Evolutionary conservation across 2,888 invertebrate genomes (phyloP).

Genomic region (Chymomyza amoena): DNA sequence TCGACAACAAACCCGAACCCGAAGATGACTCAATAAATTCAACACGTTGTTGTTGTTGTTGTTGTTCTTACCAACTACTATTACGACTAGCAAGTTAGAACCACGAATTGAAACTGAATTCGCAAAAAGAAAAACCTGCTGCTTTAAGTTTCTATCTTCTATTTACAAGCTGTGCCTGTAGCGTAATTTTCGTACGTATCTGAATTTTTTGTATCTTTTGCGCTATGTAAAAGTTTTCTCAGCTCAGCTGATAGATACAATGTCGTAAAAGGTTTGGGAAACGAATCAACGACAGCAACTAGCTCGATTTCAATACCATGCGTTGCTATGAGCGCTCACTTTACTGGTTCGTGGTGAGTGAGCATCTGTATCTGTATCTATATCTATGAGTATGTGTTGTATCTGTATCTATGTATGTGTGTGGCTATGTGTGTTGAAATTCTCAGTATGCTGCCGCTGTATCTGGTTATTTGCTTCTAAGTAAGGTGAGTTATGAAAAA

Average conservation of each 20-base stretch:
- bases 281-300: conserved; percentile 14
- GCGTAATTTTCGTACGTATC: conserved; percentile 7
- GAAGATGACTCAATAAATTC: conserved; percentile 55
- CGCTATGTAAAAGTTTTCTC: conserved; percentile 12
- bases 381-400: conserved; percentile 4
- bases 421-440: background rate
- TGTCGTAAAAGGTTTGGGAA: conserved; percentile 32
- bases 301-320: conserved; percentile 27
- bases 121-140: conserved; percentile 66
- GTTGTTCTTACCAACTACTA: background rate
- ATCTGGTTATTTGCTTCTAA: background rate
- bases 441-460: background rate
- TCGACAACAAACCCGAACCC: conserved; percentile 40
- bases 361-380: conserved; percentile 1
- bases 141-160: conserved; percentile 26
- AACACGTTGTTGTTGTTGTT: background rate
- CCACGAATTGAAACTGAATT: conserved; percentile 71
- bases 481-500: background rate
- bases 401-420: background rate
- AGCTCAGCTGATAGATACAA: conserved; percentile 50
- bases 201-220: conserved; percentile 4
- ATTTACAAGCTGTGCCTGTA: background rate
- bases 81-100: conserved; percentile 64
- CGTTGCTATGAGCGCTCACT: conserved; percentile 1
- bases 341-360: conserved; percentile 4